Conservation (phyloP, 2,797 vertebrate genomes). For the Eidolon dupreanum region DNA sequence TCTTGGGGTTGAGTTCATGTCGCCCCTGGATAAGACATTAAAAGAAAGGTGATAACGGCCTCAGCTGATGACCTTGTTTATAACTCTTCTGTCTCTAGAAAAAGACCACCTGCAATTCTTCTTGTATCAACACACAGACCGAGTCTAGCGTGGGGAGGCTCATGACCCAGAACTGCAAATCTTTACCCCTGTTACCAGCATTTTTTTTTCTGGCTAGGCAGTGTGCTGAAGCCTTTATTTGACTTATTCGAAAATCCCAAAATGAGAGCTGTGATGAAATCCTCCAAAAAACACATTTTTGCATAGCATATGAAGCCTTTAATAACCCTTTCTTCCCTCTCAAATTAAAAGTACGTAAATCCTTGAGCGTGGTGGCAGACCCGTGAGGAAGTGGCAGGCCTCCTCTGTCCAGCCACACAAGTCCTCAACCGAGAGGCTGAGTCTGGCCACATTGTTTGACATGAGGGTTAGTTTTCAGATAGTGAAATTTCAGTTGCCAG, state of each 20-base stretch:
- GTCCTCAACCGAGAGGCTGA: slow-evolving; percentile 46
- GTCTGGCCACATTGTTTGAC: slow-evolving; percentile 87
- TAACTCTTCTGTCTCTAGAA: slow-evolving; percentile 59
- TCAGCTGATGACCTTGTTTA: slow-evolving; percentile 76
- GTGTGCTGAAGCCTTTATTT: slow-evolving; percentile 66
- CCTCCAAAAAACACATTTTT: slow-evolving; percentile 71
- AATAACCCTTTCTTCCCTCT: slow-evolving; percentile 77
- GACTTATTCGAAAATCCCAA: slow-evolving; percentile 71
- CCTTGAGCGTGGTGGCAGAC: slow-evolving; percentile 32
- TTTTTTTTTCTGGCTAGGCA: slow-evolving; percentile 50
- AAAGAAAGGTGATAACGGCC: slow-evolving; percentile 59
- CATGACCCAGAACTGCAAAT: slow-evolving; percentile 66
- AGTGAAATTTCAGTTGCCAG: slow-evolving; percentile 90
- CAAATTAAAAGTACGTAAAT: slow-evolving; percentile 81
- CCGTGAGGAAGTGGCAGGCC: neutral
- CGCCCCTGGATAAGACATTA: slow-evolving; percentile 2
- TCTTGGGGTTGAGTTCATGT: slow-evolving; percentile 24
- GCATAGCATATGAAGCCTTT: slow-evolving; percentile 56
- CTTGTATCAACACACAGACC: slow-evolving; percentile 64
- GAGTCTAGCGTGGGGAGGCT: neutral
- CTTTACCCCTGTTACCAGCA: slow-evolving; percentile 71
- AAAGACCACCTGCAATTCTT: slow-evolving; percentile 72
- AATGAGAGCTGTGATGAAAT: slow-evolving; percentile 63
- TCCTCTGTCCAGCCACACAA: neutral
- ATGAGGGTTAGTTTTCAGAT: slow-evolving; percentile 88